Evolutionary conservation across 2,797 vertebrate genomes (phyloP).

Genomic region (Poecilia velifera): DNA sequence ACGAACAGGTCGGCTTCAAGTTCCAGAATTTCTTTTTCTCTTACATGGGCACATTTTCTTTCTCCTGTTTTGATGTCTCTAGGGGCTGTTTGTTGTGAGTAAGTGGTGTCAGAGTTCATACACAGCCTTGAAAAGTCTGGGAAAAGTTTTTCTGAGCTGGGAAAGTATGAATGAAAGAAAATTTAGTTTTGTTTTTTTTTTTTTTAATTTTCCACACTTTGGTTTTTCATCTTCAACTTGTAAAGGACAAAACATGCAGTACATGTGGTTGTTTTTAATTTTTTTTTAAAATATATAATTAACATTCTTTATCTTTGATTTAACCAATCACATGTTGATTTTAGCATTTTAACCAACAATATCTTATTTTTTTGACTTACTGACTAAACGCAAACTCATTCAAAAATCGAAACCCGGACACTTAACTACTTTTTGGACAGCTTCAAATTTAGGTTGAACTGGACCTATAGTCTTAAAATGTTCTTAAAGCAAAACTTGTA

Average conservation of each 20-base stretch:
- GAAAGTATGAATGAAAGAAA: background rate
- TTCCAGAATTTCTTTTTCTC: background rate
- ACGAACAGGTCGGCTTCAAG: conserved; percentile 88
- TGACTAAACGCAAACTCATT: background rate
- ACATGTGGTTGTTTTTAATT: background rate
- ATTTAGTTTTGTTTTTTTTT: background rate
- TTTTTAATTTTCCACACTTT: background rate
- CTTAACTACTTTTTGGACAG: background rate
- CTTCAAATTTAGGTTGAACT: background rate
- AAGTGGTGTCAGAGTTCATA: background rate
- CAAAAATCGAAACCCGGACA: background rate
- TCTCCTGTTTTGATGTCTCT: background rate
- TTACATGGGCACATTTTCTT: background rate
- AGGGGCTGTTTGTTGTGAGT: background rate
- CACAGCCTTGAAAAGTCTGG: background rate
- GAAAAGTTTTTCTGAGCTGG: background rate
- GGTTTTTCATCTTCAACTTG: background rate
- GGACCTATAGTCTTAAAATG: background rate
- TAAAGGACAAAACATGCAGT: background rate
- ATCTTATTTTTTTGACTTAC: background rate
- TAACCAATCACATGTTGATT: background rate
- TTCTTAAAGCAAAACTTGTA: background rate
- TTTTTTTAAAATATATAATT: background rate
- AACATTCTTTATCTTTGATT: background rate
- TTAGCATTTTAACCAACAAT: background rate